Conservation (phyloP, 2,113 vertebrate genomes). For the Anhinga anhinga region DNA sequence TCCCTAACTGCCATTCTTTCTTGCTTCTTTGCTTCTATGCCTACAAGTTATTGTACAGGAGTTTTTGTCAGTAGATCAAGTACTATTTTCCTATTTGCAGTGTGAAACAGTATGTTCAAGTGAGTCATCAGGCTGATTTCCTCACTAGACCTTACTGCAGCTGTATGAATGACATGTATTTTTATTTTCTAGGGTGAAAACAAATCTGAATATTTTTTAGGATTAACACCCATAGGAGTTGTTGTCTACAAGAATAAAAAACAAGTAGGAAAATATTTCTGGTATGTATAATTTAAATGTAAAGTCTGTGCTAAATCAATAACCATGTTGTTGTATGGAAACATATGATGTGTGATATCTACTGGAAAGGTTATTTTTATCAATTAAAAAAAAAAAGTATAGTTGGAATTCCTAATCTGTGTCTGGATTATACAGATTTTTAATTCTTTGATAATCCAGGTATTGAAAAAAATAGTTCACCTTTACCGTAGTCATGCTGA, state of each 20-base stretch:
- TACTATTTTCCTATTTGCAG: not conserved
- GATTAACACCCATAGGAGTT: conserved; percentile 86
- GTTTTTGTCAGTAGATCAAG: not conserved
- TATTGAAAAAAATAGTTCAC: not conserved
- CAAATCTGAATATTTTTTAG: conserved; percentile 90
- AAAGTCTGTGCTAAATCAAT: not conserved
- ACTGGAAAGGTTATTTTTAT: not conserved
- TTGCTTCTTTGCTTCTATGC: not conserved
- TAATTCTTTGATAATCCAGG: not conserved
- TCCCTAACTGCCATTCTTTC: not conserved
- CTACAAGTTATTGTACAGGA: accelerated
- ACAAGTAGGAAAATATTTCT: conserved; percentile 94
- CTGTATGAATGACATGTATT: not conserved
- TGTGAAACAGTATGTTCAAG: not conserved
- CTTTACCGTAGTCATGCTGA: not conserved
- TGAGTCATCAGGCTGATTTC: not conserved
- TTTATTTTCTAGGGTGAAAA: conserved; percentile 86
- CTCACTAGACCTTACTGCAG: not conserved
- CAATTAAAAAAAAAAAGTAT: not conserved
- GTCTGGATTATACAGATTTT: not conserved
- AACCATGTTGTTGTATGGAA: not conserved
- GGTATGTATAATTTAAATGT: conserved; percentile 76
- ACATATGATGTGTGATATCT: not conserved
- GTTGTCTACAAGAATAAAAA: conserved; percentile 92
- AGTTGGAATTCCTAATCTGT: not conserved